Base-by-base conservation (phyloP, 2,113 vertebrate species). In the Oreochromis spilurus region DNA sequence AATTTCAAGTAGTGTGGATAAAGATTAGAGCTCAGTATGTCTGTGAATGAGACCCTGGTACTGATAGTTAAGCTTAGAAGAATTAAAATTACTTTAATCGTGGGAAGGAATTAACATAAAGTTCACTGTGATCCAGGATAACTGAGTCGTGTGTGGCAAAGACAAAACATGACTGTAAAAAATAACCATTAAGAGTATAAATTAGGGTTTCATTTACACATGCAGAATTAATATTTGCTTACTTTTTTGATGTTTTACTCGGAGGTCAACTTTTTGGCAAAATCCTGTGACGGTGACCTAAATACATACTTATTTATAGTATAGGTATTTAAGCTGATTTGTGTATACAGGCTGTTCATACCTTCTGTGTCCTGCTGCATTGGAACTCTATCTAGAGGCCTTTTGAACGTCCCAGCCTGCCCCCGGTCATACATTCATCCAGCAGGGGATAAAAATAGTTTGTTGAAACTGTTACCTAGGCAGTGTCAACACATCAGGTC, bases 381-480 rank as follows among this genome's bases (percentile, higher is more conserved):
- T 91, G 85, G 67, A 91, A 92, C 79, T 93, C 84, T 89, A 89
- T 91, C 93, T 81, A 2, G 80, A 89, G 82, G 21, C 65, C 85
- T 89, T 88, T 45, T 77, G 81, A 93, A 84, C 87, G 85, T 92
- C 92, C 86, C 77, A 82, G 26, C 86, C 85, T 85, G 10, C 36
- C 78, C 67, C 80, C 81, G 58, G 85, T 79, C 77, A 70, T 65
- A 82, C 79, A 87, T 82, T 90, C 87, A 87, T 93, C 86, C 87
- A 43, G 83, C 86, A 70, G 45, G 85, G 83, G 88, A 84, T 93
- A 92, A 92, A 95, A 94, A 94, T 95, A 94, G 94, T 89, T 92
- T 94, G 94, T 94, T 95, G 93, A 93, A 94, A 94, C 87, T 67
- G 95, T 95, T 95, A 94, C 95, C 95, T 94, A 93, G 95, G 92